Evolutionary conservation across 2,113 vertebrate species (phyloP), one percentile per base, ranked within the genome.

Genomic region (Hiodon alosoides): DNA sequence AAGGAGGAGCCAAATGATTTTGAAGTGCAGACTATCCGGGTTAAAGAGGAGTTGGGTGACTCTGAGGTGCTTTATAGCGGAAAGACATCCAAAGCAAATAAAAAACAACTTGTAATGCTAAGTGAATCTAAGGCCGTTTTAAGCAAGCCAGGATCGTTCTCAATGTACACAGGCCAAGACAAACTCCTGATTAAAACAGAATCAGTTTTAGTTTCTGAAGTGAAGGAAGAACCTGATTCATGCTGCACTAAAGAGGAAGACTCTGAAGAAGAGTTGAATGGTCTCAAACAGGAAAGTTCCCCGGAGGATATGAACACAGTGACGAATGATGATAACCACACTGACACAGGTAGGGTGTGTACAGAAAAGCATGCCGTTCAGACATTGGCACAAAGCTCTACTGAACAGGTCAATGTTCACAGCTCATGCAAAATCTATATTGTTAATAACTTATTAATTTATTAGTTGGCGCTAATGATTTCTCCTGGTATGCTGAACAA

Each of bases 1-100:
- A 90, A 90, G 68, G 88, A 89, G 71, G 89, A 90, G 53, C 85
- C 84, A n/a, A 31, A 57, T 47, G 67, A 78, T 53, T 11, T 16
- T 52, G 57, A 82, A 10, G 64, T 78, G 5, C 69, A 73, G 10
- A 16, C 57, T 4, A n/a, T 73, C 10, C 61, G 62, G 17, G 73
- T 81, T 46, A 81, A 78, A 9, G 70, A 69, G 11, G 81, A 84
- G 48, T 17, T 59, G 17, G 74, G 14, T 4, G 73, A 79, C 7
- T n/a, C 53, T 7, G 75, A 76, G 9, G 58, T 60, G 14, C 54
- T 51, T 52, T 14, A 68, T 11, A n/a, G 7, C 7, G 73, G 47
- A 50, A 8, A 64, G 46, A 31, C 4, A 3, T 50, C 46, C 4
- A 67, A 48, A 16, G 73, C 14, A 10, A 57, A 59, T 8, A 55